A percentile compares a stretch with the other conserved stretches of the same genome.
Evolutionary conservation across 2,888 invertebrate genomes (phyloP).

Genomic region (Pseudococcus jackbeardsleyi): DNA sequence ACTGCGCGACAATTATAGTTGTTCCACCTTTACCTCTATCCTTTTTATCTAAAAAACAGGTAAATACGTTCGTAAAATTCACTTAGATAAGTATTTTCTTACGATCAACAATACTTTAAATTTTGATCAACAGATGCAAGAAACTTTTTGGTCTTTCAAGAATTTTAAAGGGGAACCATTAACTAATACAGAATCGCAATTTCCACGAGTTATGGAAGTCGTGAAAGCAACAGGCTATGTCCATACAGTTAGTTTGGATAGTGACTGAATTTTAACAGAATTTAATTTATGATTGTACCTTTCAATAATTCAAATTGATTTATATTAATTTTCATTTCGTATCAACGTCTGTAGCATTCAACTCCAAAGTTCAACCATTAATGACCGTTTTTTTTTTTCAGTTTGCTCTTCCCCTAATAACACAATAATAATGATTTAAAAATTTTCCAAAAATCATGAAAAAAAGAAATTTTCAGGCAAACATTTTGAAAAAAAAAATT

Average conservation of each 20-base stretch:
- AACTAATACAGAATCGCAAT: not conserved
- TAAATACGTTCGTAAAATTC: not conserved
- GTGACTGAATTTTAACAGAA: not conserved
- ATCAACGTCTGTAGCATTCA: too few species aligned
- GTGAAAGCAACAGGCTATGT: not conserved
- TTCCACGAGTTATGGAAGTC: not conserved
- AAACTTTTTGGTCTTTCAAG: not conserved
- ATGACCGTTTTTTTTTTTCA: too few species aligned
- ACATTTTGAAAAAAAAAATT: too few species aligned
- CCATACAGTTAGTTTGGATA: not conserved
- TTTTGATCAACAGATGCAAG: not conserved
- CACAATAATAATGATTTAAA: too few species aligned
- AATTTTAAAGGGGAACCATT: not conserved
- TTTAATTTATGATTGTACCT: too few species aligned
- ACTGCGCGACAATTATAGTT: not conserved
- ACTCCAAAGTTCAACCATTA: too few species aligned
- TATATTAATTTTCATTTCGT: too few species aligned
- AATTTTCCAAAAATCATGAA: too few species aligned
- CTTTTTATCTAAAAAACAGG: not conserved
- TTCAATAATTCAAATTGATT: too few species aligned
- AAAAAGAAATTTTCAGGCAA: too few species aligned
- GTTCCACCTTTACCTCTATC: not conserved
- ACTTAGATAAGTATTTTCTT: too few species aligned
- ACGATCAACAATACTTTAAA: not conserved
- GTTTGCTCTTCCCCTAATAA: too few species aligned